A percentile compares a stretch with the other conserved stretches of the same genome.
Evolutionary conservation across 1,140 invertebrate genomes (phyloP).

Genomic region (Drosophila carrolli): DNA sequence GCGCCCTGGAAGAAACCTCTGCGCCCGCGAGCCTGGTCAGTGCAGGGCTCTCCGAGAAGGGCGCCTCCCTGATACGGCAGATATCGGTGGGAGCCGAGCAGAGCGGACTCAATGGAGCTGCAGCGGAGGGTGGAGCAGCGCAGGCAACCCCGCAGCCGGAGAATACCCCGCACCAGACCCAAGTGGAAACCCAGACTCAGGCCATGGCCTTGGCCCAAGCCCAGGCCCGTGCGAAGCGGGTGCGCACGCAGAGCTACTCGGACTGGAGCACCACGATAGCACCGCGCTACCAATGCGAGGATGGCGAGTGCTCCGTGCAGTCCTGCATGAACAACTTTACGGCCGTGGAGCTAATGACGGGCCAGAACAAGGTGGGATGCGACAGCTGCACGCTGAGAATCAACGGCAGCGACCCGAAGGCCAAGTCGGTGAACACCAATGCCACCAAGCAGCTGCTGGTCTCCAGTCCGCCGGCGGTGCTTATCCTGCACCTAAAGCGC

Average conservation of each 20-base stretch:
- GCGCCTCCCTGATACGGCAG: conserved; percentile 69
- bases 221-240: conserved; percentile 56
- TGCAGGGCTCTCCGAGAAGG: conserved; percentile 70
- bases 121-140: neutral
- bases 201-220: conserved; percentile 13
- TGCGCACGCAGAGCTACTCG: conserved; percentile 79
- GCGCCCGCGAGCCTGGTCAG: conserved; percentile 51
- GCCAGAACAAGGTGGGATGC: conserved; percentile 96
- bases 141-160: neutral
- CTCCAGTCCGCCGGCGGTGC: conserved; percentile 94
- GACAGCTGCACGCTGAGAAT: conserved; percentile 93
- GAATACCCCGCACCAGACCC: neutral
- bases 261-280: conserved; percentile 86
- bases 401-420: conserved; percentile 86
- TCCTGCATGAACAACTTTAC: conserved; percentile 97
- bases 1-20: conserved; percentile 2
- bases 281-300: conserved; percentile 89
- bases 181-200: neutral
- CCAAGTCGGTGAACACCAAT: conserved; percentile 93
- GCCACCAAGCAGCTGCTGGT: conserved; percentile 97
- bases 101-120: neutral
- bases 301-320: conserved; percentile 92
- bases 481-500: conserved; percentile 97
- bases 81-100: conserved; percentile 38
- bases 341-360: conserved; percentile 93